Evolutionary conservation across 2,113 vertebrate species (phyloP), one percentile per base, ranked within the genome.

Genomic region (Camelus bactrianus): DNA sequence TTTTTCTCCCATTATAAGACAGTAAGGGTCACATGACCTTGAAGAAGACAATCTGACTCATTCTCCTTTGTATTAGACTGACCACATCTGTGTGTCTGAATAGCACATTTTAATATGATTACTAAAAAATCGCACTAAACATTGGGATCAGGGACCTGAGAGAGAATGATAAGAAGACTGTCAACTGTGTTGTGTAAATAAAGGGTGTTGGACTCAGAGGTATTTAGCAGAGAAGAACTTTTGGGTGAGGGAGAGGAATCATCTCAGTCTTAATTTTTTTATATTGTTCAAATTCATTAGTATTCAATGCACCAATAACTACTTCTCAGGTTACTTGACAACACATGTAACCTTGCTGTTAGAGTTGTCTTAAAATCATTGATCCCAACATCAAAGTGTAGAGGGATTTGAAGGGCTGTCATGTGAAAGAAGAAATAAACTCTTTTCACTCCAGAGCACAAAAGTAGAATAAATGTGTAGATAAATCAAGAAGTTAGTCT

Each of bases 331-430:
- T 81, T 89, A 89, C 38, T 95, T 96, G 90, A 95, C 65, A 95
- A 70, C 32, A 64, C 19, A 52, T 35, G 0, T 16, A 64, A 0
- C 38, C 38, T 89, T 38, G 35, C 28, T 92, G 38, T 95, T 93
- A 67, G 82, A 90, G 58, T 82, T 93, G 83, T 93, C 93, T 95
- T 56, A 67, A 56, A 94, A 73, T 86, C 93, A 94, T 30, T 94
- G 91, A 97, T 92, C 83, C 88, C 22, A 89, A 54, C 17, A 79
- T 48, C 16, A 92, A 84, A 82, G 30, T 56, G 13, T 73, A 77
- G 52, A 50, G 50, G 19, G 6, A 8, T 92, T 92, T 96, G 30
- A 92, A 92, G n/a, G 20, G 48, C 30, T 94, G 73, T 86, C 91
- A 58, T 54, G 62, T 38, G 6, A 86, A 92, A 89, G 24, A 89